phyloP scores from a whole-genome alignment of 1,140 invertebrate species.

The Microplitis mediator region DNA sequence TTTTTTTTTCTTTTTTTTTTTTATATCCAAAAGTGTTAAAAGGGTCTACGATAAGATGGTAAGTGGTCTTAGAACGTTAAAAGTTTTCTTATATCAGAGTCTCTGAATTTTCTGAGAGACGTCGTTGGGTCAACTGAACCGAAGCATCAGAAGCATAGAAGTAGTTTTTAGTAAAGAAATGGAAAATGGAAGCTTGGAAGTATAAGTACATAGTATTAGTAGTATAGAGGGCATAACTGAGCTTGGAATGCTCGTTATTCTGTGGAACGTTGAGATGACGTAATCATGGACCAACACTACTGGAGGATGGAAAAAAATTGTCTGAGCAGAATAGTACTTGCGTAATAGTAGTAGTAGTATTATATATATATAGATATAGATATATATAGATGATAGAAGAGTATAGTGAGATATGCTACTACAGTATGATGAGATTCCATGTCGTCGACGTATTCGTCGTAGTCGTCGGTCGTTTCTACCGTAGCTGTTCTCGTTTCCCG shows the following conservation, averaged over 20 bases:
- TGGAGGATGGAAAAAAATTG: background rate
- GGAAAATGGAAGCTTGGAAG: background rate
- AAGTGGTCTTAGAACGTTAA: no score
- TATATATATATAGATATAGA: background rate
- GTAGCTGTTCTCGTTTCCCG: slow-evolving; percentile 17
- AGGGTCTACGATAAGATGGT: no score
- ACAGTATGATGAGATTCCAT: slow-evolving; percentile 29
- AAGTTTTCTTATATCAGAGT: no score
- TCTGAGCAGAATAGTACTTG: background rate
- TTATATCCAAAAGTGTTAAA: no score
- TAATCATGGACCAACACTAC: slow-evolving; percentile 17
- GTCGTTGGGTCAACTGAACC: no score
- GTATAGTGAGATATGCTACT: background rate
- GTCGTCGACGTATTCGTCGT: slow-evolving; percentile 18
- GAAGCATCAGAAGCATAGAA: no score
- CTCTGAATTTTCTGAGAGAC: no score
- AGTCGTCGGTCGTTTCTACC: background rate
- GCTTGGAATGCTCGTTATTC: slow-evolving; percentile 34
- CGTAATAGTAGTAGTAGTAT: background rate
- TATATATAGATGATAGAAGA: background rate
- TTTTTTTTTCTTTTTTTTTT: no score
- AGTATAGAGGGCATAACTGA: slow-evolving; percentile 14
- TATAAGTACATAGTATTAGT: background rate
- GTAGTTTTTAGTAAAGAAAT: no score
- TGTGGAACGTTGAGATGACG: slow-evolving; percentile 27